phyloP scores from a whole-genome alignment of 2,113 vertebrate genomes.

The Pluvialis apricaria region DNA sequence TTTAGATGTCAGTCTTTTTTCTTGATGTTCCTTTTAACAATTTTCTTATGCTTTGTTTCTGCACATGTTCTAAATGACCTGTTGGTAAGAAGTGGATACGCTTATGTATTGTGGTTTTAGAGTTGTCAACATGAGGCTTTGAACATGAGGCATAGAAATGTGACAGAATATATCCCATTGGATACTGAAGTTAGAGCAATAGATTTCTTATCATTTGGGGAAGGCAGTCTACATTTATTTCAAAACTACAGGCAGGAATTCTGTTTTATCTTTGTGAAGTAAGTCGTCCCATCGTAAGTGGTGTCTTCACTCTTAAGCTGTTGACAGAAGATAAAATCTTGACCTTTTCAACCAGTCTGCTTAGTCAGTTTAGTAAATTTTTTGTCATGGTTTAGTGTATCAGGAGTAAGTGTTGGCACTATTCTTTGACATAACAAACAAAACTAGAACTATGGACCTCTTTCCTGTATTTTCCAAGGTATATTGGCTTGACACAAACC shows the following conservation, averaged over 20 bases:
- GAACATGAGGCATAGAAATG: neutral
- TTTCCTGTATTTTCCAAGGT: neutral
- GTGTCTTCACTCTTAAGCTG: neutral
- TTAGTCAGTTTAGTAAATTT: neutral
- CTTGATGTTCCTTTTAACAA: neutral
- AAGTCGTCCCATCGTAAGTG: neutral
- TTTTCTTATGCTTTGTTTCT: neutral
- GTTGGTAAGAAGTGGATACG: neutral
- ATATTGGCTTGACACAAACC: neutral
- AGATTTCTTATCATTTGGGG: neutral
- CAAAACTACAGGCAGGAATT: neutral
- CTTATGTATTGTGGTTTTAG: neutral
- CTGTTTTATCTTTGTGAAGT: neutral
- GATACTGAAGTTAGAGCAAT: neutral
- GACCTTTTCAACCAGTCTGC: neutral
- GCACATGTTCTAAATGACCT: neutral
- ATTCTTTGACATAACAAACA: neutral
- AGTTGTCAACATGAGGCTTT: neutral
- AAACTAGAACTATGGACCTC: neutral
- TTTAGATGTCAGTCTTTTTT: neutral
- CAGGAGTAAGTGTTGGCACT: neutral
- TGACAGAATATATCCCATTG: neutral
- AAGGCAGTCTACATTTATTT: neutral
- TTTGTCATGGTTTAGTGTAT: neutral
- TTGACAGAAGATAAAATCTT: neutral